Percentiles rank a stretch among this genome's conserved stretches.
phyloP scores from a whole-genome alignment of 2,113 vertebrate species.

The Pelecanus crispus region DNA sequence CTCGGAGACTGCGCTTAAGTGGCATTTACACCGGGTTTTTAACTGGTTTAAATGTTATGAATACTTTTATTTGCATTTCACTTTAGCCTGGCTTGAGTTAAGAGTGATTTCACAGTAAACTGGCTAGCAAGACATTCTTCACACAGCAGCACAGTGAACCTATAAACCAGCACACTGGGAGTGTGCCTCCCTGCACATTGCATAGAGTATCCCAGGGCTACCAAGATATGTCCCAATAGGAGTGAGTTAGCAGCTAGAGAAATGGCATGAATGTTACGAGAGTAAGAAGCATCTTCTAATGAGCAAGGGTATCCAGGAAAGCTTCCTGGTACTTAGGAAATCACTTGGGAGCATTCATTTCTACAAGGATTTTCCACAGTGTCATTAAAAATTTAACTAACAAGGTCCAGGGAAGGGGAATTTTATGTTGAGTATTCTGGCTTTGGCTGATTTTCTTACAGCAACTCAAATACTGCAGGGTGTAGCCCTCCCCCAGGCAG shows the following conservation, averaged over 20 bases:
- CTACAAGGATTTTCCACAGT: not conserved
- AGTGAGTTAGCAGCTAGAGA: not conserved
- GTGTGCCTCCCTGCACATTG: not conserved
- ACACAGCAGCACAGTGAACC: not conserved
- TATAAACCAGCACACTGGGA: not conserved
- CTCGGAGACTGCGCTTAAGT: too few relatives aligned
- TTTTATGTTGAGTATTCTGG: not conserved
- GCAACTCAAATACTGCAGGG: not conserved
- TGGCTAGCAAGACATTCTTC: not conserved
- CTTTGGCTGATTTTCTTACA: not conserved
- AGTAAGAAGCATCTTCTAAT: not conserved
- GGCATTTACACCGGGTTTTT: too few relatives aligned
- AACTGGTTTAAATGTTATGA: too few relatives aligned
- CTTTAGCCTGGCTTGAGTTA: not conserved
- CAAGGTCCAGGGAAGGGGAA: not conserved
- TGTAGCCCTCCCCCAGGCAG: not conserved
- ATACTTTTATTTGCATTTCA: not conserved
- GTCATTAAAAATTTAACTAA: not conserved
- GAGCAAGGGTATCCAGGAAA: not conserved
- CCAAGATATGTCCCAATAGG: not conserved
- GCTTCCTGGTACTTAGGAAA: not conserved
- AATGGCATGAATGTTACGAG: not conserved
- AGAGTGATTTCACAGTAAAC: not conserved
- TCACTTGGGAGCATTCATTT: not conserved
- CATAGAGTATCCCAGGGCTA: not conserved